Base-by-base conservation (phyloP, 2,113 vertebrate species). In the Lates calcarifer region DNA sequence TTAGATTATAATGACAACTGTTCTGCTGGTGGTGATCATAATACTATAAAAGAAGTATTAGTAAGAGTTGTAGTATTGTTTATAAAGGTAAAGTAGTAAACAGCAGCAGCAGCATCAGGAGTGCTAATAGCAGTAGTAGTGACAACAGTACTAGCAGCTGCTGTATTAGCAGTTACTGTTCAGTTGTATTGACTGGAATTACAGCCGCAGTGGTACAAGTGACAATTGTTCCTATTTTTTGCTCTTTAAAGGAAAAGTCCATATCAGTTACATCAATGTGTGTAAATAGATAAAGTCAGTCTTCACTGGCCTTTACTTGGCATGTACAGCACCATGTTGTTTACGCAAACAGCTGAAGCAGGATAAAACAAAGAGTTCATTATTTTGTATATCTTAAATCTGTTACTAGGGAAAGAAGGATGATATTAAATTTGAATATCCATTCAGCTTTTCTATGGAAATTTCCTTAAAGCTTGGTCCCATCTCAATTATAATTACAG, bases 371-470 rank as follows among this genome's bases (percentile, higher is more conserved):
- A 69, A 47, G 15, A 7, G 17, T 35, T 70, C 0, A 31, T 70
- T 39, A 3, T 29, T 1, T 22, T 5, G 0, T 79, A 72, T 63
- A 43, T 35, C 18, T 55, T 14, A 26, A 12, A 57, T 58, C 53
- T 70, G n/a, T 78, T 64, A 45, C 1, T 35, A n/a, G 64, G 1
- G 28, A 60, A 39, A 79, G 0, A 33, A 13, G 12, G 6, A 67
- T 83, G 1, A 24, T 10, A 73, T 3, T 8, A 2, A 13, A 84
- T 86, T 72, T 79, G 70, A 71, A 77, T 83, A 41, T 6, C 1
- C 12, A 1, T 31, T 1, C 18, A 11, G 24, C 31, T 53, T 56
- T 63, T 51, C 15, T 56, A 9, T 55, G 18, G 31, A 24, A 11
- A 39, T 69, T 58, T 31, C 14, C 1, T 39, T 15, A 53, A 45